phyloP scores from a whole-genome alignment of 1,140 invertebrate species.

The Cyrtorhinus lividipennis region DNA sequence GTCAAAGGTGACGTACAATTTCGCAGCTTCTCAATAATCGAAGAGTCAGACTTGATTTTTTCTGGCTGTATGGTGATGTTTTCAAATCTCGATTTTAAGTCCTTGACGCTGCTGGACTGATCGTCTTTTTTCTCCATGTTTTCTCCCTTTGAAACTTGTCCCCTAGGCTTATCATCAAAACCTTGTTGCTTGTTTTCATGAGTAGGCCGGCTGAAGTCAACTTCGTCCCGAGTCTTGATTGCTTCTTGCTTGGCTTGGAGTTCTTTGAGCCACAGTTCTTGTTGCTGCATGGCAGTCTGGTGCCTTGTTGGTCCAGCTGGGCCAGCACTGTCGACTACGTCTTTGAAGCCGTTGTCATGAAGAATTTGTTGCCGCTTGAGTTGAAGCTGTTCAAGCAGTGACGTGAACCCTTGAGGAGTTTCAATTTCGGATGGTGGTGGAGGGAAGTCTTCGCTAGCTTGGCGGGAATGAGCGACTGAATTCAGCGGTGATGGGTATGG shows the following conservation, averaged over 20 bases:
- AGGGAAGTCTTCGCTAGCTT: constrained; percentile 76
- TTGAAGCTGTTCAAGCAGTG: constrained; percentile 55
- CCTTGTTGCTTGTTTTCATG: constrained; percentile 6
- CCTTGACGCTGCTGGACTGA: constrained; percentile 39
- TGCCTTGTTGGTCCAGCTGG: neutral
- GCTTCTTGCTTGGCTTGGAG: constrained; percentile 56
- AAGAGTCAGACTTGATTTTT: constrained; percentile 7
- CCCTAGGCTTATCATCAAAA: neutral
- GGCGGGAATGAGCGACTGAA: constrained; percentile 61
- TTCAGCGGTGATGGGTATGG: constrained; percentile 60
- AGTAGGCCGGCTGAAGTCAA: neutral
- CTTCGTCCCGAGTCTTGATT: constrained; percentile 12
- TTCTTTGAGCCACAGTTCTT: constrained; percentile 54
- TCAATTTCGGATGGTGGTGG: constrained; percentile 55
- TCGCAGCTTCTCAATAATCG: neutral
- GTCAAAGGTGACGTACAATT: neutral
- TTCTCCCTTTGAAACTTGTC: neutral
- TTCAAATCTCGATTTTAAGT: constrained; percentile 72
- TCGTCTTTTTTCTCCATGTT: constrained; percentile 17
- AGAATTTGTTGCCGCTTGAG: constrained; percentile 54
- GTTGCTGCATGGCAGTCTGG: constrained; percentile 18
- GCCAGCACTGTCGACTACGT: constrained; percentile 27
- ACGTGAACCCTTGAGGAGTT: constrained; percentile 36
- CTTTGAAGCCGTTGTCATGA: constrained; percentile 19
- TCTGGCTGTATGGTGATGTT: constrained; percentile 34